phyloP scores from a whole-genome alignment of 2,888 invertebrate genomes.

The Mystacides longicornis region DNA sequence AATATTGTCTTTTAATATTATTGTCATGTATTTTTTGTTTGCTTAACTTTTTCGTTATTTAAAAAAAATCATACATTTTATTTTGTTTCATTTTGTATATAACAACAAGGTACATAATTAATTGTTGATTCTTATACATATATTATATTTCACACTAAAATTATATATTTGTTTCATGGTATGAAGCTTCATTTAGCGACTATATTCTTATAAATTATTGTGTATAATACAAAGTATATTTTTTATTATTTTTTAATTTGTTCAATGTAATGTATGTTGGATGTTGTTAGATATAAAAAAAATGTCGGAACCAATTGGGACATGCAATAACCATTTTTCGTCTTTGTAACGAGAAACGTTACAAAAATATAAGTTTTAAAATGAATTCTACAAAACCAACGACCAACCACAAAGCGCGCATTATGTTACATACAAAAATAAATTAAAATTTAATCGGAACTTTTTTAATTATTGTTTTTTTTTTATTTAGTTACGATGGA shows the following conservation, averaged over 20 bases:
- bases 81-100: not conserved
- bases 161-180: no score
- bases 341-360: slow-evolving; percentile 43
- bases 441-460: slow-evolving; percentile 2
- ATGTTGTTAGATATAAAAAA: not conserved
- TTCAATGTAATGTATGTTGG: slow-evolving; percentile 7
- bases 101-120: not conserved
- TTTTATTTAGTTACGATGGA: not conserved
- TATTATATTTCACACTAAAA: no score
- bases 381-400: not conserved
- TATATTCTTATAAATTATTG: slow-evolving; percentile 1
- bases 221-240: slow-evolving; percentile 3
- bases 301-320: slow-evolving; percentile 48
- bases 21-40: not conserved
- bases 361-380: slow-evolving; percentile 40
- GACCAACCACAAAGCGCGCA: slow-evolving; percentile 47
- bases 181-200: not conserved
- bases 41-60: not conserved
- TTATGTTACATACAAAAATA: slow-evolving; percentile 30
- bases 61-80: not conserved
- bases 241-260: slow-evolving; percentile 6
- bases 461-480: slow-evolving; percentile 8
- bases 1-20: not conserved
- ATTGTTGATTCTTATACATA: not conserved
- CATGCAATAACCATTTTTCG: slow-evolving; percentile 33